Evolutionary conservation across 1,140 invertebrate genomes (phyloP).

Genomic region (Drosophila pseudoananassae): DNA sequence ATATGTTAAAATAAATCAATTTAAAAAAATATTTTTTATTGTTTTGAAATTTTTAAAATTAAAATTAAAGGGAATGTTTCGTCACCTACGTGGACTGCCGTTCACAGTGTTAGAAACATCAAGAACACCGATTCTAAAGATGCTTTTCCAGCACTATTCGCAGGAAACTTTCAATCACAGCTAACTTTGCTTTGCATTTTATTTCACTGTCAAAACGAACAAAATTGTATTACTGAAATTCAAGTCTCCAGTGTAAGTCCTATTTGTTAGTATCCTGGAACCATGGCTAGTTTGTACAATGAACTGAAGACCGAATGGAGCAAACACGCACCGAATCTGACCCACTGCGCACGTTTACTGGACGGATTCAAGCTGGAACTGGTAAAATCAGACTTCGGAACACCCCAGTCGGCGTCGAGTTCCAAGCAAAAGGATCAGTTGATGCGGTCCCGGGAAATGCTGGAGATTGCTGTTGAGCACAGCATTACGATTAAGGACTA

Average conservation of each 20-base stretch:
- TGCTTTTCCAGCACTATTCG: too few species aligned
- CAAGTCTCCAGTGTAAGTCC: neutral
- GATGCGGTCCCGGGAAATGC: slow-evolving; percentile 89
- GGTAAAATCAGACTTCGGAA: slow-evolving; percentile 29
- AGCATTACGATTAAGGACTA: slow-evolving; percentile 97
- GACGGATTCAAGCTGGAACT: slow-evolving; percentile 58
- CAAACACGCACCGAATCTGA: slow-evolving; percentile 50
- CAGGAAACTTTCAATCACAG: neutral
- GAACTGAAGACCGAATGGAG: slow-evolving; percentile 62
- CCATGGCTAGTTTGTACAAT: slow-evolving; percentile 48
- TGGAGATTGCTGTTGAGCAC: slow-evolving; percentile 98
- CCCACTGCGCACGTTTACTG: slow-evolving; percentile 38
- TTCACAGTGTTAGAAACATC: too few species aligned
- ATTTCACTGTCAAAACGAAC: neutral
- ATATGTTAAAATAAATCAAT: slow-evolving; percentile 25
- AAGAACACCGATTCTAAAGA: neutral
- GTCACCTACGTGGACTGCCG: too few species aligned
- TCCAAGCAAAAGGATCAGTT: slow-evolving; percentile 38
- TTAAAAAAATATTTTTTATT: neutral
- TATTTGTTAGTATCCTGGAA: neutral
- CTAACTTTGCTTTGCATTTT: neutral
- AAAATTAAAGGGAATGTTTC: neutral
- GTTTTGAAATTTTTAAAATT: neutral
- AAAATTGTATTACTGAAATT: neutral
- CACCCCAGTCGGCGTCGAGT: neutral